Evolutionary conservation across 2,888 invertebrate genomes (phyloP), one percentile per base, ranked within the genome.

Genomic region (Platynereis dumerilii): DNA sequence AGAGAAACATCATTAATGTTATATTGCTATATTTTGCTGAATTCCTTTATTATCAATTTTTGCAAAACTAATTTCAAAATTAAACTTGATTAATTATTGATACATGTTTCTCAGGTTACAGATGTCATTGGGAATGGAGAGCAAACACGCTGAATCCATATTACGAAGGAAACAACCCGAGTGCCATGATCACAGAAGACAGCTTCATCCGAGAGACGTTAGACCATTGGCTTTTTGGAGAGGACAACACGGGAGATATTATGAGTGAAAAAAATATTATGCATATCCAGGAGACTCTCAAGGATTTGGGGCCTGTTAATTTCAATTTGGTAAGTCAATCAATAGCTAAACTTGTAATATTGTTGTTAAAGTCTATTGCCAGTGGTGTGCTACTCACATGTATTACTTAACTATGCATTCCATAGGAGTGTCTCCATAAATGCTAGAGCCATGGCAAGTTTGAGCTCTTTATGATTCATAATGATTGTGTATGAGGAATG

Each of bases 81-180:
- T n/a, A n/a, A n/a, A n/a, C n/a, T n/a, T n/a, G n/a, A n/a, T n/a
- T n/a, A n/a, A n/a, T n/a, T n/a, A n/a, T n/a, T n/a, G n/a, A 34
- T 34, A 34, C 12, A 34, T 7, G 12, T 34, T 5, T 34, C 12
- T 12, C 34, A 34, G 78, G 67, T 45, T 74, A 68, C 58, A 57
- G 64, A 34, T 34, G 34, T 12, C 5, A 12, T 88, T 95, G 94
- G 93, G 82, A 89, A 67, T 97, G 96, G 96, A 80, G 89, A 3
- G 94, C 92, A 0, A 91, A 89, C 55, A 92, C 94, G 0, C 85
- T 96, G 61, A 96, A 96, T 86, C 96, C 97, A 0, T 91, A 94
- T 80, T 92, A 94, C 75, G 96, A 96, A 84, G 93, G 92, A 0
- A 95, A 94, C 84, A 87, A 89, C 0, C 83, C 89, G 0, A 87